These are phyloP conservation scores for Ophiodon elongatus DNA, from an alignment of 2,113 vertebrate species.

Conservation along the genomic window DNA sequence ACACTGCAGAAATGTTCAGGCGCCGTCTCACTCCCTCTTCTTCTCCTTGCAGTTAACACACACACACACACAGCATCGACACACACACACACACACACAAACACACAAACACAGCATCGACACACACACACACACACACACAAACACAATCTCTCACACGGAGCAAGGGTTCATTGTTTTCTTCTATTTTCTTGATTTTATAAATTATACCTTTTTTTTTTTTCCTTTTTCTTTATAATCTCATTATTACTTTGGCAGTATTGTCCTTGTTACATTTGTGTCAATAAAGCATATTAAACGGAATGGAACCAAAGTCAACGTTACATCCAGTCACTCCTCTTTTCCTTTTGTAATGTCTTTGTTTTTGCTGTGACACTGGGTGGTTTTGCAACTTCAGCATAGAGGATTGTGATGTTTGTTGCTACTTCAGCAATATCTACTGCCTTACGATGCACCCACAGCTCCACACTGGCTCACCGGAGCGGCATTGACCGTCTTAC, in stretches of 20 bases:
- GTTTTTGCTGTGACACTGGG: too few species aligned
- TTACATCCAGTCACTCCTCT: background rate
- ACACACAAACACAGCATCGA: too few species aligned
- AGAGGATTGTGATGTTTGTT: too few species aligned
- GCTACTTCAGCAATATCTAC: background rate
- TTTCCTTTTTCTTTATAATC: background rate
- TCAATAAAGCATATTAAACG: background rate
- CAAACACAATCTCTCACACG: background rate
- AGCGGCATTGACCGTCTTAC: background rate
- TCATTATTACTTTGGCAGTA: background rate
- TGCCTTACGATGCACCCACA: too few species aligned
- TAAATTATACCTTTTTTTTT: background rate
- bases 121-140: background rate
- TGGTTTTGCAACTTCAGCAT: background rate
- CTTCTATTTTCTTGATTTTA: too few species aligned
- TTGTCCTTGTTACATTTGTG: background rate
- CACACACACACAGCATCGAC: background rate
- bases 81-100: too few species aligned
- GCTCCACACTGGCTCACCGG: too few species aligned
- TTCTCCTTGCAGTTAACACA: background rate
- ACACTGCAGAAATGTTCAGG: background rate
- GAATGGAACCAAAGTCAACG: background rate
- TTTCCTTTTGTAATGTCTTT: background rate
- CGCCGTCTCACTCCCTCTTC: background rate
- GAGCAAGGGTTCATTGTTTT: background rate